phyloP scores from a whole-genome alignment of 2,797 vertebrate species.

The Craterocephalus amniculus region DNA sequence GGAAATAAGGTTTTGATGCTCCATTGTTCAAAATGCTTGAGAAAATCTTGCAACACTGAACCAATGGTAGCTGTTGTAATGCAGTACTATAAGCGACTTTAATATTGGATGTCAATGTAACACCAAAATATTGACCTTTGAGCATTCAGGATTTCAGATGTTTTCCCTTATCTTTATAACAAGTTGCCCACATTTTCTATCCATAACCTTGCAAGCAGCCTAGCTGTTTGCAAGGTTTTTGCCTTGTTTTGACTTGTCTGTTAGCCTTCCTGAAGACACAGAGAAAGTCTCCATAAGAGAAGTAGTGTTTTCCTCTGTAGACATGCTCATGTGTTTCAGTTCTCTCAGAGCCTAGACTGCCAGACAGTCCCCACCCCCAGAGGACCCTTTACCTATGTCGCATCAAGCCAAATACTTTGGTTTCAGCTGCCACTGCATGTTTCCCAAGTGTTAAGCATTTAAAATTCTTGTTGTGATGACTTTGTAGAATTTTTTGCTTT shows the following conservation, averaged over 20 bases:
- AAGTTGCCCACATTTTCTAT: background rate
- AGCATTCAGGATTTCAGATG: background rate
- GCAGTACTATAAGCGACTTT: too few species aligned
- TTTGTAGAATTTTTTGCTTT: constrained; percentile 31
- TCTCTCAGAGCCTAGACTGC: constrained; percentile 41
- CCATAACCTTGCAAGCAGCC: background rate
- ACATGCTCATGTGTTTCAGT: constrained; percentile 58
- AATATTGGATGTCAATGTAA: background rate
- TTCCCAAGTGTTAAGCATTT: constrained; percentile 31
- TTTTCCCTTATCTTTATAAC: background rate
- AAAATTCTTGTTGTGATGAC: constrained; percentile 33
- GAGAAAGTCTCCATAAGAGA: constrained; percentile 52
- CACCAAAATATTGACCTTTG: background rate
- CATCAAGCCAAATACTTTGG: constrained; percentile 15
- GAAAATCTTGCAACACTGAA: background rate
- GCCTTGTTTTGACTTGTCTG: background rate
- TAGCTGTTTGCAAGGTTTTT: background rate
- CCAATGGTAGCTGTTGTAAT: background rate
- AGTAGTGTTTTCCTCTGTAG: constrained; percentile 57
- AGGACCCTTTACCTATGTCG: constrained; percentile 21
- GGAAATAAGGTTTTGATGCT: background rate
- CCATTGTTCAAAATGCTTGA: background rate
- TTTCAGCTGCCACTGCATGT: constrained; percentile 24
- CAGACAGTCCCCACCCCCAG: constrained; percentile 26
- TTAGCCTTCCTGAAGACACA: constrained; percentile 36